A percentile compares a stretch with the other conserved stretches of the same genome.
These are phyloP conservation scores for Xyrichtys novacula DNA, from an alignment of 2,797 vertebrate genomes.

Conservation along the genomic window DNA sequence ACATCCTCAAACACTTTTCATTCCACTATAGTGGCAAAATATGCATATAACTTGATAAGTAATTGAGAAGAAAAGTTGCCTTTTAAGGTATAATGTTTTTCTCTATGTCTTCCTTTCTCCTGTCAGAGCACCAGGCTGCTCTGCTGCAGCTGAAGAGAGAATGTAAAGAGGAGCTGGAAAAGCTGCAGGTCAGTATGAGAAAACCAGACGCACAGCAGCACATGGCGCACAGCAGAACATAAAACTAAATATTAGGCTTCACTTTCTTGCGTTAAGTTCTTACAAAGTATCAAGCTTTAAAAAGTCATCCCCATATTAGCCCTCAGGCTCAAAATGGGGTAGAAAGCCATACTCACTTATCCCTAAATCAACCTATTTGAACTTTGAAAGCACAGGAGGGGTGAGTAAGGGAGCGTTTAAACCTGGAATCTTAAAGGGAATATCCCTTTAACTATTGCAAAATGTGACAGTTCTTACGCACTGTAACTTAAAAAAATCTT, in stretches of 20 bases:
- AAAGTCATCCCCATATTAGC: neutral
- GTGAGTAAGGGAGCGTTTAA: too few species aligned
- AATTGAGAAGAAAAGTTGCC: neutral
- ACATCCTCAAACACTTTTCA: neutral
- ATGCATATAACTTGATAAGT: slow-evolving; percentile 2
- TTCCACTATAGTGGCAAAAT: neutral
- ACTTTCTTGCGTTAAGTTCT: too few species aligned
- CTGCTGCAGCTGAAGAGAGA: slow-evolving; percentile 96
- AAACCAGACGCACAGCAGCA: neutral
- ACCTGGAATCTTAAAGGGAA: too few species aligned
- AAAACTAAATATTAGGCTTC: too few species aligned
- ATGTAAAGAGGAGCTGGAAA: slow-evolving; percentile 94
- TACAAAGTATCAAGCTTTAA: neutral
- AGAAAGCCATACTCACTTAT: too few species aligned
- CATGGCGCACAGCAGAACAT: neutral
- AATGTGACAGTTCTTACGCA: too few species aligned
- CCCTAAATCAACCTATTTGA: too few species aligned
- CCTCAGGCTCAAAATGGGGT: too few species aligned
- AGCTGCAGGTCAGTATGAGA: slow-evolving; percentile 83
- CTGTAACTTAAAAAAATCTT: too few species aligned
- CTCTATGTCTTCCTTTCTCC: slow-evolving; percentile 19
- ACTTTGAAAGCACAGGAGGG: too few species aligned
- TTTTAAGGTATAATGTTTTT: neutral
- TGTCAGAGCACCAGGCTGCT: slow-evolving; percentile 94
- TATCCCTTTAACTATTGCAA: too few species aligned